Percentiles rank a stretch among this genome's conserved stretches.
These are phyloP conservation scores for Zaprionus capensis DNA, from an alignment of 1,140 invertebrate species.

Conservation along the genomic window DNA sequence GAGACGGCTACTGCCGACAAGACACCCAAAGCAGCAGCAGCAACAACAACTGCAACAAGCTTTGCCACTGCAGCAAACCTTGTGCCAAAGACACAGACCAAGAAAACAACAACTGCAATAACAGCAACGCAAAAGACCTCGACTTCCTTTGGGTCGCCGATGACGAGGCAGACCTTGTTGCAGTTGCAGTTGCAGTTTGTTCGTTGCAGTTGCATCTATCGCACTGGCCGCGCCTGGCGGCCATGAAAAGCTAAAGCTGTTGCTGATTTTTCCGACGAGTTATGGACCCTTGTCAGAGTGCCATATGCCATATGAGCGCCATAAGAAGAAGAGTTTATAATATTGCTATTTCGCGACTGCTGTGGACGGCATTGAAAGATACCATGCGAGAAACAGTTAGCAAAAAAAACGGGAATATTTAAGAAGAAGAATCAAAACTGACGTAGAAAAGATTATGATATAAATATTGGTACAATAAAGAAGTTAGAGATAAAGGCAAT, in stretches of 20 bases:
- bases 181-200: slow-evolving; percentile 30
- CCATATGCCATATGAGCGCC: slow-evolving; percentile 21
- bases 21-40: slow-evolving; percentile 16
- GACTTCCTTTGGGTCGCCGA: slow-evolving; percentile 78
- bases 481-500: too few relatives aligned
- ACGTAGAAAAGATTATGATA: background rate
- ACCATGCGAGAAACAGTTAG: background rate
- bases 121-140: slow-evolving; percentile 60
- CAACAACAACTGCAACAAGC: background rate
- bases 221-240: slow-evolving; percentile 41
- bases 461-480: too few relatives aligned
- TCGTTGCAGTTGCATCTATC: slow-evolving; percentile 47
- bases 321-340: slow-evolving; percentile 9
- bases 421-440: background rate
- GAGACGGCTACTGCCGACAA: slow-evolving; percentile 25
- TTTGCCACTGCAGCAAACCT: slow-evolving; percentile 53
- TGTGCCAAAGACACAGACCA: slow-evolving; percentile 58
- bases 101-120: slow-evolving; percentile 25
- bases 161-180: slow-evolving; percentile 50
- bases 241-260: slow-evolving; percentile 62
- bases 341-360: background rate
- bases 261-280: slow-evolving; percentile 30
- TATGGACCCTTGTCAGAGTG: slow-evolving; percentile 41
- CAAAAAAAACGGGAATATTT: background rate
- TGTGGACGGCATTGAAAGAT: background rate